Percentiles rank a stretch among this genome's conserved stretches.
Conservation (phyloP, 2,888 invertebrate species). For the Harpalus rufipes region DNA sequence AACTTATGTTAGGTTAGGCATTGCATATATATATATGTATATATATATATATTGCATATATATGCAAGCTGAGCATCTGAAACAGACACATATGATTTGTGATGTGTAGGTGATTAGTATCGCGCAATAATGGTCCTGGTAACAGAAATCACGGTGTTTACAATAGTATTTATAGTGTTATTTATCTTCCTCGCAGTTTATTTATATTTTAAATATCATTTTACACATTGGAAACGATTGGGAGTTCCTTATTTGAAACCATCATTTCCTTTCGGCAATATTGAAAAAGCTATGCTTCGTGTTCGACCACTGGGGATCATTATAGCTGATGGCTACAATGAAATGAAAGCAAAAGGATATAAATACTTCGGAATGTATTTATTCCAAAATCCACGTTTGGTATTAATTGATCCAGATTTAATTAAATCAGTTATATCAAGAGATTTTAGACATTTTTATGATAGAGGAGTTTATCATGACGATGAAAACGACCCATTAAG, state of each 20-base stretch:
- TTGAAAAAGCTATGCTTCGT: too few relatives aligned
- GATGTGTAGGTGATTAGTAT: too few relatives aligned
- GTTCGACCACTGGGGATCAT: slow-evolving; percentile 31
- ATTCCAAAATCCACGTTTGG: slow-evolving; percentile 69
- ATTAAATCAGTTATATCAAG: slow-evolving; percentile 78
- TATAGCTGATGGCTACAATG: slow-evolving; percentile 59
- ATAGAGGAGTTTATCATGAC: slow-evolving; percentile 80
- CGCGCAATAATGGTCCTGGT: not conserved
- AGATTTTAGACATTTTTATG: slow-evolving; percentile 81
- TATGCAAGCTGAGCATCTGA: not conserved
- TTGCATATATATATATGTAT: too few relatives aligned
- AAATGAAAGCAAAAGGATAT: slow-evolving; percentile 67
- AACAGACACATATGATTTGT: too few relatives aligned
- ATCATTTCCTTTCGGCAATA: slow-evolving; percentile 65
- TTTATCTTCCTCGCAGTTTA: slow-evolving; percentile 39
- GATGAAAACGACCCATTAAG: slow-evolving; percentile 80
- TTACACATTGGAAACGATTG: slow-evolving; percentile 66
- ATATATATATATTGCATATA: not conserved
- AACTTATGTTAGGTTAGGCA: not conserved
- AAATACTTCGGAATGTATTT: slow-evolving; percentile 69
- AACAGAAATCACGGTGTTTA: not conserved
- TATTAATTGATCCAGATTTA: slow-evolving; percentile 72
- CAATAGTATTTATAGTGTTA: not conserved
- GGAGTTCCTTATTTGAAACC: slow-evolving; percentile 64
- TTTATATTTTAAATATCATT: slow-evolving; percentile 65